Conservation (phyloP, 2,113 vertebrate genomes). For the Stercorarius parasiticus region DNA sequence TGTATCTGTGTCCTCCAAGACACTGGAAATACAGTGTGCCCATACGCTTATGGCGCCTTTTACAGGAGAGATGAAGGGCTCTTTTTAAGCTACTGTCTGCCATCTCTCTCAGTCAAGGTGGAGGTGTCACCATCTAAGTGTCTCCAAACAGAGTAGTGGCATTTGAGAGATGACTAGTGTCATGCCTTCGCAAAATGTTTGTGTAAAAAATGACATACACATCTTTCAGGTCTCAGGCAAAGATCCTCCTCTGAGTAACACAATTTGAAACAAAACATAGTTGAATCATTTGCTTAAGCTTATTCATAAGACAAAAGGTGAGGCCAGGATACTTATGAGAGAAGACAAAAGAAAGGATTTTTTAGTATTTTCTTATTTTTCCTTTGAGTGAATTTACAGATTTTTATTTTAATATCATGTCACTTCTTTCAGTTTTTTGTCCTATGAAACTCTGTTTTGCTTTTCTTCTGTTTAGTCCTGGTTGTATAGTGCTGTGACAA, state of each 20-base stretch:
- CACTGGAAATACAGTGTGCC: not conserved
- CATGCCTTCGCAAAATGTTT: slow-evolving; percentile 2
- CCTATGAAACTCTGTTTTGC: not conserved
- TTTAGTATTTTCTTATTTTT: not conserved
- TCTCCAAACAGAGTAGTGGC: not conserved
- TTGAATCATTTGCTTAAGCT: not conserved
- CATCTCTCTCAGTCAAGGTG: not conserved
- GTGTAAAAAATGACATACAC: not conserved
- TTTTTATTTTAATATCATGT: not conserved
- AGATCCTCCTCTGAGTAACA: not conserved
- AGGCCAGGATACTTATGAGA: not conserved
- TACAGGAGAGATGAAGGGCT: not conserved
- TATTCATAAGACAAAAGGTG: not conserved
- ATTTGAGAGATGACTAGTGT: slow-evolving; percentile 33
- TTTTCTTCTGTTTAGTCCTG: not conserved
- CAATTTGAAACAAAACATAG: not conserved
- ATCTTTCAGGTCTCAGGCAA: not conserved
- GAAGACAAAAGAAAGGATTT: not conserved
- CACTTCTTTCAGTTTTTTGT: not conserved
- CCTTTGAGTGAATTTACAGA: not conserved
- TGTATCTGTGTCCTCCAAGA: too few species aligned
- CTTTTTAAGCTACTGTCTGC: not conserved
- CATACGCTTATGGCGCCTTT: not conserved
- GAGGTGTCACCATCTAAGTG: not conserved
- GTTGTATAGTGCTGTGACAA: not conserved